These are phyloP conservation scores for Phataginus tricuspis DNA, from an alignment of 2,797 vertebrate species.

Conservation along the genomic window DNA sequence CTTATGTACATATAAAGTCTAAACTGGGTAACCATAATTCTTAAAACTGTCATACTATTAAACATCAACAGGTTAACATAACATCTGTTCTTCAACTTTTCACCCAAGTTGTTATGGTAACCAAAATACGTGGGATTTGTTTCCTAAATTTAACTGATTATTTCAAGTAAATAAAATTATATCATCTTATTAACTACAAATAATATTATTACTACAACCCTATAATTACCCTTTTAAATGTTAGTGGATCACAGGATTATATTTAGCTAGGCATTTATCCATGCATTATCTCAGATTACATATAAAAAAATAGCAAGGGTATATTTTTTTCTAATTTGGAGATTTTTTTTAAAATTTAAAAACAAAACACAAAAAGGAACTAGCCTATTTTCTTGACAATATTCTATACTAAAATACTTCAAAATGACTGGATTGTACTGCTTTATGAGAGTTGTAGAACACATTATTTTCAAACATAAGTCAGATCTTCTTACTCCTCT, in stretches of 20 bases:
- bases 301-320: not conserved
- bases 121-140: conserved; percentile 65
- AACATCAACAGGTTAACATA: conserved; percentile 76
- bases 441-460: not conserved
- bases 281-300: conserved; percentile 44
- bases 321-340: not conserved
- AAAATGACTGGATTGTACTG: not conserved
- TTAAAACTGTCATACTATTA: conserved; percentile 66
- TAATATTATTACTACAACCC: conserved; percentile 70
- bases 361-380: conserved; percentile 28
- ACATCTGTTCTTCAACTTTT: conserved; percentile 77
- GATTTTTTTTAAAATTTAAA: conserved; percentile 40
- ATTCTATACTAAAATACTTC: not conserved
- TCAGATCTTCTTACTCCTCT: not conserved
- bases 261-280: conserved; percentile 53
- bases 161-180: conserved; percentile 79
- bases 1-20: conserved; percentile 61
- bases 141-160: conserved; percentile 77
- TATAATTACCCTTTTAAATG: conserved; percentile 67
- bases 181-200: conserved; percentile 69
- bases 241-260: conserved; percentile 39
- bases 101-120: conserved; percentile 79
- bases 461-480: not conserved
- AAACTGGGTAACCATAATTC: conserved; percentile 59
- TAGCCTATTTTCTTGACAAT: conserved; percentile 33